Percentiles rank a stretch among this genome's conserved stretches.
These are phyloP conservation scores for Tupiocoris notatus DNA, from an alignment of 2,888 invertebrate species.

Conservation along the genomic window DNA sequence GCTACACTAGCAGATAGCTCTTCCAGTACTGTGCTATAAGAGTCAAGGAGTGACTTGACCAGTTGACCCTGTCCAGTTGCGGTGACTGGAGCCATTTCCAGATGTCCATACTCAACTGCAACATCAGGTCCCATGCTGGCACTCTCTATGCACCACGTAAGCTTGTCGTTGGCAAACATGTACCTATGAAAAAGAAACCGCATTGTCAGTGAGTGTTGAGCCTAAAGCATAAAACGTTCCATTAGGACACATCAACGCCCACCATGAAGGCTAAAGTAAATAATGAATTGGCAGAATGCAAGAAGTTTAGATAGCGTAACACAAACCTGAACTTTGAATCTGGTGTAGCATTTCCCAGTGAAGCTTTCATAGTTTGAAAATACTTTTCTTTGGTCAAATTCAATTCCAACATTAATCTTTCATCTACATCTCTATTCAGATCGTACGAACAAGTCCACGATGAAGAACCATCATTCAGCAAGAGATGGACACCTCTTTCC, in stretches of 20 bases:
- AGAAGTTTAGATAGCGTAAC: no score
- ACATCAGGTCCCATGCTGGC: not conserved
- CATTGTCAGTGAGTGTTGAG: no score
- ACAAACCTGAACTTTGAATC: slow-evolving; percentile 6
- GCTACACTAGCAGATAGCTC: slow-evolving; percentile 16
- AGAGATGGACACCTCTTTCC: not conserved
- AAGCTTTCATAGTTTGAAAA: slow-evolving; percentile 13
- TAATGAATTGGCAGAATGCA: no score
- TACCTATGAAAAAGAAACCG: not conserved
- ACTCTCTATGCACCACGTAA: slow-evolving; percentile 1
- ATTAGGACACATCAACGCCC: no score
- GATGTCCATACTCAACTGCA: not conserved
- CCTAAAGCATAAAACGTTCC: no score
- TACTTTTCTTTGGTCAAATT: not conserved
- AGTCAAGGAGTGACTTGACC: slow-evolving; percentile 10
- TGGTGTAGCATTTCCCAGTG: not conserved
- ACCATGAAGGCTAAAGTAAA: no score
- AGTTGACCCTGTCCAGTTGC: slow-evolving; percentile 11
- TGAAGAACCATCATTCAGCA: slow-evolving; percentile 6
- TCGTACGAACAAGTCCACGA: slow-evolving; percentile 14
- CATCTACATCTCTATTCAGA: not conserved
- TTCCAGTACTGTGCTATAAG: slow-evolving; percentile 17
- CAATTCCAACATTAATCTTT: not conserved
- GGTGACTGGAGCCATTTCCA: not conserved
- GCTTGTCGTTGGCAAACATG: slow-evolving; percentile 9